These are phyloP conservation scores for Drosophila neotestacea DNA, from an alignment of 2,888 invertebrate species.

Conservation along the genomic window DNA sequence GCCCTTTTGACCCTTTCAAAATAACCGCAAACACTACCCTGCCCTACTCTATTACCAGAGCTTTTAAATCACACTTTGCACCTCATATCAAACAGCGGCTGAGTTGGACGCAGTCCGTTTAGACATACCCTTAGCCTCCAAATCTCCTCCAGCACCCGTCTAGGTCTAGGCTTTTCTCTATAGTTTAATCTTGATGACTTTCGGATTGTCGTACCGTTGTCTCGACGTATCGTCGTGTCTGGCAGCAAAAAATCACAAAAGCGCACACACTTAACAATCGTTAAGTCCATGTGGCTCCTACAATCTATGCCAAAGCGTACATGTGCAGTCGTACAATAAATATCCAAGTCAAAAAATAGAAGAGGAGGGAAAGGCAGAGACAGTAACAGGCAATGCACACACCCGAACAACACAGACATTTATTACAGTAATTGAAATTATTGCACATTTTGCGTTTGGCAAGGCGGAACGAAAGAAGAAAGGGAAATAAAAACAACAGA, in stretches of 20 bases:
- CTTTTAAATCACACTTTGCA: constrained; percentile 67
- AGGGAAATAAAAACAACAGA: constrained; percentile 10
- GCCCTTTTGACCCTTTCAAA: constrained; percentile 51
- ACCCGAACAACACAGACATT: constrained; percentile 75
- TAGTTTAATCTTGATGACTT: constrained; percentile 1
- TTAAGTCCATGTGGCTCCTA: constrained; percentile 57
- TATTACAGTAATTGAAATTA: constrained; percentile 84
- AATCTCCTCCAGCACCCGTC: background rate
- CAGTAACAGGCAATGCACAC: constrained; percentile 9
- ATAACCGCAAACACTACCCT: constrained; percentile 14
- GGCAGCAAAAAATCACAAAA: constrained; percentile 60
- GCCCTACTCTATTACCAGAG: background rate
- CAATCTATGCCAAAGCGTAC: constrained; percentile 47
- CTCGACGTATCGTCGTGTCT: constrained; percentile 25
- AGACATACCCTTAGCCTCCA: constrained; percentile 4
- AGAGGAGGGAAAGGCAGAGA: constrained; percentile 4
- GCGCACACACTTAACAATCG: constrained; percentile 70
- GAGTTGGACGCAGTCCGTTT: constrained; percentile 35
- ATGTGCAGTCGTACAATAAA: constrained; percentile 61
- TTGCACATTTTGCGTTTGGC: constrained; percentile 81
- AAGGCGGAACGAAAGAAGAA: constrained; percentile 44
- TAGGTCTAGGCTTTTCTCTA: background rate
- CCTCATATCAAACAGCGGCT: constrained; percentile 54
- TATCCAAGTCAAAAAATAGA: constrained; percentile 43
- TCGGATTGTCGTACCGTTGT: constrained; percentile 7